phyloP scores from a whole-genome alignment of 2,113 vertebrate species.

The Lepisosteus oculatus region DNA sequence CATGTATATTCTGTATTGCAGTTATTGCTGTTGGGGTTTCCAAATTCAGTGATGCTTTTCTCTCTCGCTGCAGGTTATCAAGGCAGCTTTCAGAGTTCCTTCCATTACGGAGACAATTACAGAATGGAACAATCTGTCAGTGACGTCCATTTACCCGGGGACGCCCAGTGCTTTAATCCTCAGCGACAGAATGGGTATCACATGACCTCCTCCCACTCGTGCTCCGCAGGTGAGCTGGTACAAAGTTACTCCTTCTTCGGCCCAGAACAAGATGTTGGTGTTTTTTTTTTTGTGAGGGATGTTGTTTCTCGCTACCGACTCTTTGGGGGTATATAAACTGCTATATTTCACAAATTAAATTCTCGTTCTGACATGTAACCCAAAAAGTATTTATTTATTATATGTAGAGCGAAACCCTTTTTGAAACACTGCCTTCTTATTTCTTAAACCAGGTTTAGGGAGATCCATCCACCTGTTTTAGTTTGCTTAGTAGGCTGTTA shows the following conservation, averaged over 20 bases:
- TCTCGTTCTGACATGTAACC: too few relatives aligned
- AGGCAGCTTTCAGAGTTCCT: conserved; percentile 92
- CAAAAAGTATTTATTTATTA: too few relatives aligned
- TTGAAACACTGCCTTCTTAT: too few relatives aligned
- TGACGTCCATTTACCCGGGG: conserved; percentile 67
- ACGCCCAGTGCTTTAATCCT: conserved; percentile 73
- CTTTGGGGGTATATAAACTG: too few relatives aligned
- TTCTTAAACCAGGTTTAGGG: too few relatives aligned
- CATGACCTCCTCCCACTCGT: conserved; percentile 67
- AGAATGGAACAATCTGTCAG: conserved; percentile 76
- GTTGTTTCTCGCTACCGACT: too few relatives aligned
- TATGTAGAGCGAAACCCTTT: too few relatives aligned
- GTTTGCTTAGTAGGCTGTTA: too few relatives aligned
- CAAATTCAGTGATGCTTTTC: conserved; percentile 47
- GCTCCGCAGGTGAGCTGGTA: conserved; percentile 70
- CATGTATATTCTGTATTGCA: not conserved
- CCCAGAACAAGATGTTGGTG: too few relatives aligned
- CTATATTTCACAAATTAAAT: too few relatives aligned
- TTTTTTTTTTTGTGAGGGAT: too few relatives aligned
- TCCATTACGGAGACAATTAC: conserved; percentile 89
- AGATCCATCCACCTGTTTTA: too few relatives aligned
- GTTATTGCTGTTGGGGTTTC: conserved; percentile 27
- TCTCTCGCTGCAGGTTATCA: conserved; percentile 79
- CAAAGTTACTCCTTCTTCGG: not conserved
- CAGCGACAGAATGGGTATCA: conserved; percentile 84